Evolutionary conservation across 2,888 invertebrate species (phyloP), one percentile per base, ranked within the genome.

Genomic region (Chrysomela aeneicollis): DNA sequence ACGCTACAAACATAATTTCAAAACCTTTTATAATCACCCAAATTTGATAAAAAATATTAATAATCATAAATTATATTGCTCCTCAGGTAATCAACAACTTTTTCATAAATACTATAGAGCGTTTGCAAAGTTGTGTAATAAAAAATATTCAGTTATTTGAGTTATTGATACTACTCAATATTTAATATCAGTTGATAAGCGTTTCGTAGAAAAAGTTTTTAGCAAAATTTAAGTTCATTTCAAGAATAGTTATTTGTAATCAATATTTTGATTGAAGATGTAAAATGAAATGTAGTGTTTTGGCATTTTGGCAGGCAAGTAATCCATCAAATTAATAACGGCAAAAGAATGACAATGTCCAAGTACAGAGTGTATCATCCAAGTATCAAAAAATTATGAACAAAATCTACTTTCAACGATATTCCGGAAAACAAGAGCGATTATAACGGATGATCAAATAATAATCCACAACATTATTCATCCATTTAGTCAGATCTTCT

Each of bases 1-100:
- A 47, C 5, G 21, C 46, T 46, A 26, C 26, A 46, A 15, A 18
- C 18, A 22, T 42, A 10, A 19, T 26, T 30, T 26, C 10, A 42
- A 17, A 57, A 57, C 42, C 57, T 21, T 17, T 47, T 22, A n/a
- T n/a, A 42, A 57, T 57, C 57, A 57, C 57, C 57, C 46, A 57
- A 17, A 42, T 55, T 57, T 35, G 42, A 57, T 57, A 35, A 26
- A 26, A 12, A 19, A 19, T 57, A 57, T 12, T 57, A 55, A 15
- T 42, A 15, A 42, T 42, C 12, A 21, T 55, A 42, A 22, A 35
- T 42, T 42, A 32, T 55, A 55, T 55, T 55, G 55, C 55, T 55
- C 21, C 3, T 42, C 1, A n/a, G 3, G 42, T 21, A 55, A 42
- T 55, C 9, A 55, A 37, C n/a, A 4, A 12, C 21, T 55, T 22